A percentile compares a stretch with the other conserved stretches of the same genome.
These are phyloP conservation scores for Ariopsis seemanni DNA, from an alignment of 2,113 vertebrate genomes.

Conservation along the genomic window DNA sequence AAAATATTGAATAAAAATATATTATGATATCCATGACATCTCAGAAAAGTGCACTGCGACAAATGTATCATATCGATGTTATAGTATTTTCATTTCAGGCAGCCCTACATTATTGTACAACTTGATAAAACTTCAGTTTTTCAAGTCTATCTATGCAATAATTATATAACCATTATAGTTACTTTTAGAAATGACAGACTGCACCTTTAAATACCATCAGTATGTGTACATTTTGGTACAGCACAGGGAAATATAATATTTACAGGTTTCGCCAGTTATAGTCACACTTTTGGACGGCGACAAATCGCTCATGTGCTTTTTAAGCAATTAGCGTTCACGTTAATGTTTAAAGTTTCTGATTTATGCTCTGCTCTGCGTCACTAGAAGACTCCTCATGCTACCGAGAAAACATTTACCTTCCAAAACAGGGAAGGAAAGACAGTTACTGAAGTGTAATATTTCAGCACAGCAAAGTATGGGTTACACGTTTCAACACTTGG, in stretches of 20 bases:
- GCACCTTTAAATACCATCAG: not conserved
- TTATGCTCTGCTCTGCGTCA: conserved; percentile 65
- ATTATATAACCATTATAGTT: not conserved
- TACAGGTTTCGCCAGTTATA: not conserved
- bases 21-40: not conserved
- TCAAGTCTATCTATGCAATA: not conserved
- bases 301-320: conserved; percentile 55
- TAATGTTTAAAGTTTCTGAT: conserved; percentile 68
- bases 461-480: conserved; percentile 64
- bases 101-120: not conserved
- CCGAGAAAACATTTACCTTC: conserved; percentile 73
- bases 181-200: not conserved
- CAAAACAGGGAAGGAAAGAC: conserved; percentile 68
- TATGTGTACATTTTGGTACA: not conserved
- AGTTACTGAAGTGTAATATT: conserved; percentile 61
- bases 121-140: not conserved
- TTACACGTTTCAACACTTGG: conserved; percentile 72
- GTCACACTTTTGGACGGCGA: not conserved
- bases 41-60: not conserved
- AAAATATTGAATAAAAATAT: not conserved
- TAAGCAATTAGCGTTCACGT: conserved; percentile 62
- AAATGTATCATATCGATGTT: not conserved
- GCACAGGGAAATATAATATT: not conserved
- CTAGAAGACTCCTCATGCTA: conserved; percentile 61
- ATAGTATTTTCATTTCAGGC: not conserved